Evolutionary conservation across 2,113 vertebrate genomes (phyloP).

Genomic region (Pollachius pollachius): DNA sequence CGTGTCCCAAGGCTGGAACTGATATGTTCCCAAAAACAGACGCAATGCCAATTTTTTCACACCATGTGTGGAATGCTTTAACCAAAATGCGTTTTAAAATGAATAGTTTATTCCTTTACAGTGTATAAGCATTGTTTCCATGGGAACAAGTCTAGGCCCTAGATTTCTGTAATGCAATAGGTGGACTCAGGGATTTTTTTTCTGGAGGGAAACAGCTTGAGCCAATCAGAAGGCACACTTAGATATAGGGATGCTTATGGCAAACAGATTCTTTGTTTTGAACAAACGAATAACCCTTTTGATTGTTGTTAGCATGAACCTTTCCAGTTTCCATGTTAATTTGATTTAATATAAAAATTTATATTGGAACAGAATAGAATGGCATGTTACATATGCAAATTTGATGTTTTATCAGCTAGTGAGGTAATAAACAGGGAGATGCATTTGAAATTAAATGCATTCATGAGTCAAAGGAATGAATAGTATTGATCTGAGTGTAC

Average conservation of each 20-base stretch:
- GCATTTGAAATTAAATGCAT: too few relatives aligned
- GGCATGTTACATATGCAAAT: too few relatives aligned
- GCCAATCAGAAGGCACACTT: conserved; percentile 35
- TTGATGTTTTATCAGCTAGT: too few relatives aligned
- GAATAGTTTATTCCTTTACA: neutral
- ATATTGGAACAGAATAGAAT: neutral
- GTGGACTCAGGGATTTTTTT: conserved; percentile 28
- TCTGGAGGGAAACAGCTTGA: conserved; percentile 23
- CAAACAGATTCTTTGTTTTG: conserved; percentile 36
- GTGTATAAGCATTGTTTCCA: conserved; percentile 35
- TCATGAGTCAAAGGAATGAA: too few relatives aligned
- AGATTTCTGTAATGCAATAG: conserved; percentile 28
- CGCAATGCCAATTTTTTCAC: neutral
- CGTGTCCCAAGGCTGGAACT: conserved; percentile 45
- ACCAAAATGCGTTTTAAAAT: neutral
- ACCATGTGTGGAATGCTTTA: neutral
- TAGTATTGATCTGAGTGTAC: too few relatives aligned
- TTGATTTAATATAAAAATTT: conserved; percentile 2
- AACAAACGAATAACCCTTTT: neutral
- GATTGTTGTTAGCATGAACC: conserved; percentile 14
- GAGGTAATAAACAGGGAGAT: too few relatives aligned
- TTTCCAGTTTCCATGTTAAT: conserved; percentile 13
- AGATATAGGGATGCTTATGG: conserved; percentile 23
- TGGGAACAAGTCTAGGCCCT: conserved; percentile 34
- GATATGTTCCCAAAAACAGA: neutral